Percentiles rank a stretch among this genome's conserved stretches.
Conservation (phyloP, 1,140 invertebrate species). For the Aphidius gifuensis region DNA sequence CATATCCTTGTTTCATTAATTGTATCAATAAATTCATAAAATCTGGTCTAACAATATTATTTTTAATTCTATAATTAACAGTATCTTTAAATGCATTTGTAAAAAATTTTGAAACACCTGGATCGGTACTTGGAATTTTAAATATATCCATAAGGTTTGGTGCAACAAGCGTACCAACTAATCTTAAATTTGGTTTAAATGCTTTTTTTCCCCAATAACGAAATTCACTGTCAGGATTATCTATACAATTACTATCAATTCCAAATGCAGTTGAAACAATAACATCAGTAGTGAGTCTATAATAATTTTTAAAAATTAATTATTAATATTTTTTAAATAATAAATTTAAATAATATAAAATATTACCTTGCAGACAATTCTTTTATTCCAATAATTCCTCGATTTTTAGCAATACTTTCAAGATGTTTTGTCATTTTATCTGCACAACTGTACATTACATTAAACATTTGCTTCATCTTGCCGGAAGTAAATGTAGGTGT, state of each 20-base stretch:
- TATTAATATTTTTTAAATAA: too few species aligned
- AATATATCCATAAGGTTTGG: conserved; percentile 23
- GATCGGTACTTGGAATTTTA: conserved; percentile 12
- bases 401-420: conserved; percentile 27
- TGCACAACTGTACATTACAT: conserved; percentile 48
- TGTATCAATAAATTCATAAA: conserved; percentile 41
- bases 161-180: too few species aligned
- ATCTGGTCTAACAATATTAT: conserved; percentile 51
- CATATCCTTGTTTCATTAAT: conserved; percentile 33
- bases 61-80: conserved; percentile 47
- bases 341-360: too few species aligned
- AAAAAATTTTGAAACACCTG: conserved; percentile 49
- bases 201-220: conserved; percentile 28
- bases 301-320: too few species aligned
- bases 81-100: conserved; percentile 54
- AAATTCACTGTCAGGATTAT: conserved; percentile 43
- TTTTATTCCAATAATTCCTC: conserved; percentile 38
- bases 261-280: conserved; percentile 61
- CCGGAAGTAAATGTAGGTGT: conserved; percentile 59
- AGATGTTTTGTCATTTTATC: conserved; percentile 39
- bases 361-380: conserved; percentile 53
- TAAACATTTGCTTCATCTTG: conserved; percentile 60
- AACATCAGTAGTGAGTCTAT: conserved; percentile 58
- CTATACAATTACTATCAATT: conserved; percentile 55
- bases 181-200: conserved; percentile 1